Percentiles rank a stretch among this genome's conserved stretches.
phyloP scores from a whole-genome alignment of 2,888 invertebrate species.

The Gymnosoma rotundatum region DNA sequence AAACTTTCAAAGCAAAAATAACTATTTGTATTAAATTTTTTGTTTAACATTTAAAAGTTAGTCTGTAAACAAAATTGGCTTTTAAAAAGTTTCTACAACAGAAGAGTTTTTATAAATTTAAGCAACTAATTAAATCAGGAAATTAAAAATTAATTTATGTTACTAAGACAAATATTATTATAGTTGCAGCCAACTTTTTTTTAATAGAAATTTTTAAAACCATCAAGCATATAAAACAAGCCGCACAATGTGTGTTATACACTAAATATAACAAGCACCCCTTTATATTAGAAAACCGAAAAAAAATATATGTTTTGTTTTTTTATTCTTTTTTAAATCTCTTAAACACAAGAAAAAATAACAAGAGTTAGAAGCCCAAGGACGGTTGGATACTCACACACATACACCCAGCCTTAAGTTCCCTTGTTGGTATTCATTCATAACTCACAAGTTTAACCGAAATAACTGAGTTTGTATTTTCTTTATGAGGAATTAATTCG shows the following conservation, averaged over 20 bases:
- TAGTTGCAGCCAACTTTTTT: neutral
- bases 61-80: neutral
- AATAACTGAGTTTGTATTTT: neutral
- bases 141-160: conserved; percentile 23
- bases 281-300: neutral
- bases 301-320: conserved; percentile 9
- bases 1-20: too few relatives aligned
- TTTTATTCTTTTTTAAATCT: conserved; percentile 14
- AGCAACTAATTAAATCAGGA: conserved; percentile 36
- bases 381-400: conserved; percentile 30
- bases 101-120: neutral
- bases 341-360: neutral
- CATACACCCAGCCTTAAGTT: neutral
- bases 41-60: too few relatives aligned
- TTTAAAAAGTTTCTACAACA: neutral
- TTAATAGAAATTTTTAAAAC: neutral
- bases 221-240: conserved; percentile 19
- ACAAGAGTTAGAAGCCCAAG: conserved; percentile 46
- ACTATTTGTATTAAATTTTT: too few relatives aligned
- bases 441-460: neutral
- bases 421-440: neutral
- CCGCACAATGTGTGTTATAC: neutral
- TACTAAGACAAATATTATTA: neutral
- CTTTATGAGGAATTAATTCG: neutral
- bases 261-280: conserved; percentile 10